Evolutionary conservation across 2,113 vertebrate species (phyloP), one percentile per base, ranked within the genome.

Genomic region (Gallinago jamesoni): DNA sequence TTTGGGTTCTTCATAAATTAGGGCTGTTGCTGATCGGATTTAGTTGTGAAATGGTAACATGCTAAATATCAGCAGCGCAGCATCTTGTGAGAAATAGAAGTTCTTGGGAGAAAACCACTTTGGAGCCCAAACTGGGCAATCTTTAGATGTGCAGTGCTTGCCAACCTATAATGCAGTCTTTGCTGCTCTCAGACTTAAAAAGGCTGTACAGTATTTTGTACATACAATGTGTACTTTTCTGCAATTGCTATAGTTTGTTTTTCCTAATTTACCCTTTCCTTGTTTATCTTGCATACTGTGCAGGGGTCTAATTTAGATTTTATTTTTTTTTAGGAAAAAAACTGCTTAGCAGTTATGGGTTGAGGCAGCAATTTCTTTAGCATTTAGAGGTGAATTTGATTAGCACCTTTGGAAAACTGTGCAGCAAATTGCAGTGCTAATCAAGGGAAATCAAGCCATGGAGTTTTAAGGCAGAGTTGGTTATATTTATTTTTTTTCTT

Each of bases 251-350:
- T 39, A 50, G 23, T 69, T 86, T 89, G 56, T 86, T 95, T 88
- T 79, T 76, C 96, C 90, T 94, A 94, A 96, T 97, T 97, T 88
- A 37, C 78, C 76, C 94, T 96, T 95, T 90, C 94, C 89, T 89
- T 96, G 87, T 96, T 96, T 94, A 77, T 84, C 76, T 79, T 79
- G 28, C 39, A 10, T 22, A 43, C 11, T 8, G 74, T 6, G 12
- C 94, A 93, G 96, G 84, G 90, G 90, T 82, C 82, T 97, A 92
- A 97, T 97, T 97, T 97, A 88, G 88, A 63, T 93, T 59, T 79
- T 39, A 39, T 39, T 69, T 15, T n/a, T 59, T 66, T 60, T 66
- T 47, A 43, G 23, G 1, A 15, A 45, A 48, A 75, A 57, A 63
- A 80, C 85, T 95, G 75, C 86, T 95, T 80, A 80, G 97, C 86